Percentiles rank a stretch among this genome's conserved stretches.
Conservation (phyloP, 2,113 vertebrate genomes). For the Bambusicola thoracicus region DNA sequence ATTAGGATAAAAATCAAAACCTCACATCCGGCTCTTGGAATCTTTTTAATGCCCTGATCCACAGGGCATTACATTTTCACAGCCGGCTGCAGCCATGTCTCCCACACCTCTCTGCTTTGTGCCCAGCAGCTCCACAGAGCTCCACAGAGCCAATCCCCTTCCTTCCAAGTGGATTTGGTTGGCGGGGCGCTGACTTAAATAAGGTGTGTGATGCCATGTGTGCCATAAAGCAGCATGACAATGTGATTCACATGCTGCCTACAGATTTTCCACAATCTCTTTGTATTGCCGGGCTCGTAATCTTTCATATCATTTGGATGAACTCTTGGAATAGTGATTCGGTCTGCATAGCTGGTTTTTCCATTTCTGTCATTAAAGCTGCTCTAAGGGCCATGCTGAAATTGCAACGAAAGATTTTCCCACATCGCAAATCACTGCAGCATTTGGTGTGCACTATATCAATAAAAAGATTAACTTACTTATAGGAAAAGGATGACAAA, state of each 20-base stretch:
- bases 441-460: conserved; percentile 57
- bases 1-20: conserved; percentile 12
- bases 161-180: conserved; percentile 20
- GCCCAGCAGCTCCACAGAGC: background rate
- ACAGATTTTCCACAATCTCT: conserved; percentile 16
- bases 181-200: background rate
- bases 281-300: background rate
- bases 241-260: conserved; percentile 41
- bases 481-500: conserved; percentile 64
- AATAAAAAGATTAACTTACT: conserved; percentile 64
- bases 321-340: conserved; percentile 32
- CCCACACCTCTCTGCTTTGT: background rate
- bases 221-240: conserved; percentile 16
- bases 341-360: background rate
- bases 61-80: too few relatives aligned
- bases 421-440: conserved; percentile 49
- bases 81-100: conserved; percentile 16
- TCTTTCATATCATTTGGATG: conserved; percentile 3
- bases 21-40: background rate
- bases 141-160: background rate
- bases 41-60: background rate
- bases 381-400: conserved; percentile 11
- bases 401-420: conserved; percentile 45
- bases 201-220: background rate
- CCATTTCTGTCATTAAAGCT: conserved; percentile 42